Evolutionary conservation across 2,113 vertebrate genomes (phyloP).

Genomic region (Panthera leo): DNA sequence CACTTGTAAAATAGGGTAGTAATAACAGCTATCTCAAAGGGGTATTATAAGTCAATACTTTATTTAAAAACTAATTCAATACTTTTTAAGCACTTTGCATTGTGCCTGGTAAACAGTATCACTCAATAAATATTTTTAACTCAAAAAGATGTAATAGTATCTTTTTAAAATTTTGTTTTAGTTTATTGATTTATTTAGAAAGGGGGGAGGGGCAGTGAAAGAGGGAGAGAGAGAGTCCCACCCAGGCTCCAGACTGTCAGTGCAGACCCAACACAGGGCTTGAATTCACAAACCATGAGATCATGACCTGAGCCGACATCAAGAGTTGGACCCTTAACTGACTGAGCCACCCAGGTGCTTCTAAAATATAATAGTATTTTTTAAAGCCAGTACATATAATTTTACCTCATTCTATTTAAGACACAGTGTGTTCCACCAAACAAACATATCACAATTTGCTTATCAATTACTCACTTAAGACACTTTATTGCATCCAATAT

Average conservation of each 20-base stretch:
- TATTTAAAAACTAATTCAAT: not conserved
- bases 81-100: not conserved
- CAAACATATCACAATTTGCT: not conserved
- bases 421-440: not conserved
- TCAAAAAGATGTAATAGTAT: not conserved
- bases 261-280: no score
- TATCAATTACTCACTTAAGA: not conserved
- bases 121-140: not conserved
- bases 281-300: no score
- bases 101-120: not conserved
- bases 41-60: not conserved
- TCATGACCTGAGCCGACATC: no score
- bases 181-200: no score
- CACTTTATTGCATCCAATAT: not conserved
- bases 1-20: not conserved
- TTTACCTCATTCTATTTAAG: constrained; percentile 3
- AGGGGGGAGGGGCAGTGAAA: no score
- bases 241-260: no score
- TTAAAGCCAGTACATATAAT: not conserved
- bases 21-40: not conserved
- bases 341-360: no score
- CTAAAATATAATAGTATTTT: not conserved
- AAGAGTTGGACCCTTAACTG: no score
- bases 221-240: no score
- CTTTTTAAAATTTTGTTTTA: not conserved